Base-by-base conservation (phyloP, 2,113 vertebrate genomes). In the Chaenocephalus aceratus region DNA sequence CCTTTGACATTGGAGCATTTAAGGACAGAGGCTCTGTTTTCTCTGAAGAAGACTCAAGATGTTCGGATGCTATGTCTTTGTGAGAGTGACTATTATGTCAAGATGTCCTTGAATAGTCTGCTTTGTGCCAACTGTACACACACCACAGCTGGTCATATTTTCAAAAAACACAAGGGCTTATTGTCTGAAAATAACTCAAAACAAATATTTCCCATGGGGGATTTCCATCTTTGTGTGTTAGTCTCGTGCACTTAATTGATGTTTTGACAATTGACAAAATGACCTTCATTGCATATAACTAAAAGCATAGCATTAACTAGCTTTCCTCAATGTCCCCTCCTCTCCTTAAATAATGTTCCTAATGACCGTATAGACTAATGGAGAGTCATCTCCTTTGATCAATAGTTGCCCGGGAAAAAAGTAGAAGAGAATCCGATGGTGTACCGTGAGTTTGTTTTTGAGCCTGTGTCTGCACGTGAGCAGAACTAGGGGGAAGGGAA, bases 401-500 rank as follows among this genome's bases (percentile, higher is more conserved):
- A 79, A 86, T 82, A 62, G 14, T 41, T 59, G 16, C 69, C 53
- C 3, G 12, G 4, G 13, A 72, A 62, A 0, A 57, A 45, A 56
- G 58, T 10, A 15, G 45, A 46, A 15, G n/a, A 5, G 8, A 72
- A 44, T 69, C 70, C 63, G 72, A 83, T 52, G 58, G 41, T 57
- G 72, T 68, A 77, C 66, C 26, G 44, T 77, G 67, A 70, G 73
- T 84, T 75, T 74, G 71, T 76, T 53, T 84, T 48, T 54, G 23
- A 78, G 72, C 60, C 58, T 60, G 68, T 64, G 65, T 72, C 72
- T 81, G 73, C 89, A 92, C 80, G 82, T 86, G 86, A 90, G 83
- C 61, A 54, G 76, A 88, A 57, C 73, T 30, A n/a, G 18, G 15
- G 61, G 79, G 30, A 14, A 9, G 59, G 77, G 70, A 36, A 45